Conservation (phyloP, 2,113 vertebrate genomes). For the Brienomyrus brachyistius region DNA sequence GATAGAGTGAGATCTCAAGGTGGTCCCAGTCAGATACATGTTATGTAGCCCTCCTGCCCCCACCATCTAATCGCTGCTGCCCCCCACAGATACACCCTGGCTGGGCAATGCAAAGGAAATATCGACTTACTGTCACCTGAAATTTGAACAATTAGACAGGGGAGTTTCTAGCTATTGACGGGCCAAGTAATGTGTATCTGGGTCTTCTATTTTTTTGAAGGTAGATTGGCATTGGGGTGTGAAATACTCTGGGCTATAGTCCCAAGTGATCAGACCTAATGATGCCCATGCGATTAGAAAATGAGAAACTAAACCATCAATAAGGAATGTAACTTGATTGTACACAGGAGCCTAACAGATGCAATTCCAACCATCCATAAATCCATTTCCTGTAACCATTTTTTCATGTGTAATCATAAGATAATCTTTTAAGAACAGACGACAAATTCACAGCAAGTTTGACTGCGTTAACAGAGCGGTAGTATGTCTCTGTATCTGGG, state of each 20-base stretch:
- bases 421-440: not conserved
- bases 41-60: not conserved
- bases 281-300: not conserved
- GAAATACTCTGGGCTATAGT: too few relatives aligned
- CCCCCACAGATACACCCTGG: too few relatives aligned
- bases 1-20: not conserved
- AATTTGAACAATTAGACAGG: not conserved
- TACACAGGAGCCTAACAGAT: not conserved
- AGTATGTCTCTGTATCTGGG: not conserved
- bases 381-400: not conserved
- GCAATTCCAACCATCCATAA: not conserved
- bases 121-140: not conserved
- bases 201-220: too few relatives aligned
- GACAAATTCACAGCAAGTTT: not conserved
- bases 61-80: too few relatives aligned
- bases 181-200: too few relatives aligned
- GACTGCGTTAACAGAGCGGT: not conserved
- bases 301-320: not conserved
- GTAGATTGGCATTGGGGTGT: too few relatives aligned
- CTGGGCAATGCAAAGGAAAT: not conserved
- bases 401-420: not conserved
- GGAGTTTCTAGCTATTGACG: too few relatives aligned
- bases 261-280: too few relatives aligned
- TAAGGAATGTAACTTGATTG: not conserved
- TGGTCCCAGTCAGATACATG: not conserved